Percentiles rank a stretch among this genome's conserved stretches.
These are phyloP conservation scores for Clytia hemisphaerica DNA, from an alignment of 30 jellyfish, hydroid and myxozoan genomes.

Conservation along the genomic window DNA sequence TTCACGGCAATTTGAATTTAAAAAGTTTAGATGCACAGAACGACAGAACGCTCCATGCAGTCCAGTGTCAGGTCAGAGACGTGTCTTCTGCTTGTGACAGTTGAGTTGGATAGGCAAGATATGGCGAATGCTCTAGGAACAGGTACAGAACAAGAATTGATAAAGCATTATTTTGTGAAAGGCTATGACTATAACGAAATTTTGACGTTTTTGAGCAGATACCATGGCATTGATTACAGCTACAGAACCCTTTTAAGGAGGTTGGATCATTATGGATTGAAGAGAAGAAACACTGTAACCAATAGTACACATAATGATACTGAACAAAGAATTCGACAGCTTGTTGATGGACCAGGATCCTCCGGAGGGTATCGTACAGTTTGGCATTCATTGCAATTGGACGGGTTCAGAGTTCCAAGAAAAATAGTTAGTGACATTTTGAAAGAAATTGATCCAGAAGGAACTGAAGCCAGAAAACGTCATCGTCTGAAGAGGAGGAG, in stretches of 20 bases:
- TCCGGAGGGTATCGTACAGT: slow-evolving; percentile 17
- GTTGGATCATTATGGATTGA: background rate
- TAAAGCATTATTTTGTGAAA: background rate
- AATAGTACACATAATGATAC: background rate
- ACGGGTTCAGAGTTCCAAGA: slow-evolving; percentile 33
- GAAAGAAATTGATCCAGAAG: slow-evolving; percentile 39
- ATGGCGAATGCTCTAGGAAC: background rate
- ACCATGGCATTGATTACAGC: background rate
- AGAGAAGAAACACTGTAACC: background rate
- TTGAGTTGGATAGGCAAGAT: background rate
- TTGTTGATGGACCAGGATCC: slow-evolving; percentile 11
- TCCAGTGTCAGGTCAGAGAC: background rate
- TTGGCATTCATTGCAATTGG: slow-evolving; percentile 26
- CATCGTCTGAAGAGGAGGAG: slow-evolving; percentile 3
- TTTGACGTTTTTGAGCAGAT: background rate
- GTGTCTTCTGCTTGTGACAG: background rate
- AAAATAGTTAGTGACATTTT: background rate
- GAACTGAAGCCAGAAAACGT: background rate
- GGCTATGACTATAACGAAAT: slow-evolving; percentile 7
- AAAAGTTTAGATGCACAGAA: background rate
- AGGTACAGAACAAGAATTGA: background rate
- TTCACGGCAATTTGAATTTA: background rate
- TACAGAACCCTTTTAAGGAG: slow-evolving; percentile 11
- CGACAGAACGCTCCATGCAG: background rate
- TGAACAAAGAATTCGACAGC: background rate